A percentile compares a stretch with the other conserved stretches of the same genome.
phyloP scores from a whole-genome alignment of 2,888 invertebrate genomes.

The Lochmaea capreae region DNA sequence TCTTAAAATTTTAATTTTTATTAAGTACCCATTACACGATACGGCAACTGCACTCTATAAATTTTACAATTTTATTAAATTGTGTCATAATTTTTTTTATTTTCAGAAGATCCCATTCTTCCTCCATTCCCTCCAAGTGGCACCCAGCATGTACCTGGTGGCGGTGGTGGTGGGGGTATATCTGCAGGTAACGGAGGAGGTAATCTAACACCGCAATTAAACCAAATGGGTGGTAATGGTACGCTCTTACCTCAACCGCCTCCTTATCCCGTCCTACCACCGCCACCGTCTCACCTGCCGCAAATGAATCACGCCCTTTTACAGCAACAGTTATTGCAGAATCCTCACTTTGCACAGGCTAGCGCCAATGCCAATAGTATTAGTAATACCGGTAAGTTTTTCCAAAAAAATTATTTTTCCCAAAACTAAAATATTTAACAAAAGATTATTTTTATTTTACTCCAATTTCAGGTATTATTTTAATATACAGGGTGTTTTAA shows the following conservation, averaged over 20 bases:
- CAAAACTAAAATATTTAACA: too few relatives aligned
- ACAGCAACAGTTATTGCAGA: constrained; percentile 72
- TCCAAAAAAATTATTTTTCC: not conserved
- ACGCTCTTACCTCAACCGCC: constrained; percentile 54
- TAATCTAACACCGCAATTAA: constrained; percentile 36
- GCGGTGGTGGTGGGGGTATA: constrained; percentile 27
- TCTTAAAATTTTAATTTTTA: not conserved
- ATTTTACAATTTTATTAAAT: not conserved
- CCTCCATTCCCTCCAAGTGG: constrained; percentile 63
- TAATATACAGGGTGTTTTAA: too few relatives aligned
- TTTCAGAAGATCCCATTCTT: constrained; percentile 63
- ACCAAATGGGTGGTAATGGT: constrained; percentile 19
- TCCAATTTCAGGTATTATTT: too few relatives aligned
- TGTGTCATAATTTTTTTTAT: not conserved
- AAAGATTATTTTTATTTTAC: too few relatives aligned
- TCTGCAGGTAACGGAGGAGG: constrained; percentile 50
- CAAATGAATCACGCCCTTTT: constrained; percentile 62
- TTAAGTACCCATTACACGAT: too few relatives aligned
- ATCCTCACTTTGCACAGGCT: constrained; percentile 64
- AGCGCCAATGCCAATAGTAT: constrained; percentile 68
- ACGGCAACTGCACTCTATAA: not conserved
- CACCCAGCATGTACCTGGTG: constrained; percentile 38
- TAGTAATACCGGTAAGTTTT: constrained; percentile 66
- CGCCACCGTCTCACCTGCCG: constrained; percentile 57
- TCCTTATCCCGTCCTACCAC: constrained; percentile 62